These are phyloP conservation scores for Calidris pygmaea DNA, from an alignment of 2,113 vertebrate genomes.

Conservation along the genomic window DNA sequence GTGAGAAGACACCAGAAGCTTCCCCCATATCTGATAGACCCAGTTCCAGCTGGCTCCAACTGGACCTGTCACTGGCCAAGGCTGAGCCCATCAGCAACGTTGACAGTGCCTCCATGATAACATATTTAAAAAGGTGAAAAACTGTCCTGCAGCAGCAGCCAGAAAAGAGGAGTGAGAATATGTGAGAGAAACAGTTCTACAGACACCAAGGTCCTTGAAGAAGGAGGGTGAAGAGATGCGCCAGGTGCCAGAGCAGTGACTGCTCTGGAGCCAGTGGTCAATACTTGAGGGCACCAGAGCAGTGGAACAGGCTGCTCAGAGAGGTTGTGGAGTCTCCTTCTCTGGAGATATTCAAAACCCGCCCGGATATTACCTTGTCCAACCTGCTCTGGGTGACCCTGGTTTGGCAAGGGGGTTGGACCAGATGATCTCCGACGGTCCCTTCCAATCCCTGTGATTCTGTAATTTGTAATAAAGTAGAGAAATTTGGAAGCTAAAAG, in stretches of 20 bases:
- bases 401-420: too few species aligned
- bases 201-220: background rate
- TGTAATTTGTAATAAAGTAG: background rate
- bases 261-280: background rate
- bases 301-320: too few species aligned
- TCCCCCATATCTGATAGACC: background rate
- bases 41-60: background rate
- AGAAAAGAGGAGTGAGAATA: background rate
- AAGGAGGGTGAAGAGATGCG: background rate
- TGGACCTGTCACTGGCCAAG: rapidly evolving
- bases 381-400: too few species aligned
- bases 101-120: background rate
- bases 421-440: too few species aligned
- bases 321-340: too few species aligned
- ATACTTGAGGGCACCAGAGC: background rate
- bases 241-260: rapidly evolving
- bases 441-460: too few species aligned
- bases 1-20: background rate
- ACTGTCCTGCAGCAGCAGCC: rapidly evolving
- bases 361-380: too few species aligned
- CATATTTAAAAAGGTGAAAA: background rate
- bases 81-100: rapidly evolving
- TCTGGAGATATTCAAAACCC: too few species aligned
- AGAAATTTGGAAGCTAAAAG: background rate
- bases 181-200: background rate